A percentile compares a stretch with the other conserved stretches of the same genome.
Conservation (phyloP, 2,113 vertebrate genomes). For the Xyliphius kryptos region DNA sequence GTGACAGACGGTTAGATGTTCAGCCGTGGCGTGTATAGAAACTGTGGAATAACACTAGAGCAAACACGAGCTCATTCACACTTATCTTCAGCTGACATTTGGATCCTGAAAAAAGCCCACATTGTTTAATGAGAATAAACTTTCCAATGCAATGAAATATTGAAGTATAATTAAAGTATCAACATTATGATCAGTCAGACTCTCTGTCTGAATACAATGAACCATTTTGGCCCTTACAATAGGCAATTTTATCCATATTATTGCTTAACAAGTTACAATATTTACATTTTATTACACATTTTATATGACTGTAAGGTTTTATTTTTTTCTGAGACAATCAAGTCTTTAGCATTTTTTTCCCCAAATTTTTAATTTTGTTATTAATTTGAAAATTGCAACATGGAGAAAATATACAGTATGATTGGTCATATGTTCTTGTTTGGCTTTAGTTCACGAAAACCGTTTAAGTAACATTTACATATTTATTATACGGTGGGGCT, state of each 20-base stretch:
- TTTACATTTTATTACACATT: conserved; percentile 75
- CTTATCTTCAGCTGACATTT: conserved; percentile 78
- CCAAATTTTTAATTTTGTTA: conserved; percentile 10
- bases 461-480: conserved; percentile 32
- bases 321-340: conserved; percentile 44
- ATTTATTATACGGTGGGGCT: conserved; percentile 20
- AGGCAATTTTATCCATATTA: conserved; percentile 61
- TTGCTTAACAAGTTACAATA: conserved; percentile 75
- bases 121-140: conserved; percentile 82
- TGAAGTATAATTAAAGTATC: conserved; percentile 88
- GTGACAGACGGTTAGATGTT: background rate
- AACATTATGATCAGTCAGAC: conserved; percentile 80
- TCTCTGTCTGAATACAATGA: conserved; percentile 77
- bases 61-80: conserved; percentile 40
- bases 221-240: conserved; percentile 69
- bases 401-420: conserved; percentile 21
- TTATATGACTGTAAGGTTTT: conserved; percentile 43
- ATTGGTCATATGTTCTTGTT: no score
- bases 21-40: conserved; percentile 16
- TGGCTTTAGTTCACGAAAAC: conserved; percentile 26
- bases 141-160: conserved; percentile 83
- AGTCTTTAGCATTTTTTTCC: conserved; percentile 32
- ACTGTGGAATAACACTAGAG: conserved; percentile 23
- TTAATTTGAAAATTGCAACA: conserved; percentile 23
- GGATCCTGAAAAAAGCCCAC: conserved; percentile 73